A percentile compares a stretch with the other conserved stretches of the same genome.
Evolutionary conservation across 2,113 vertebrate species (phyloP).

Genomic region (Malaclemys terrapin): DNA sequence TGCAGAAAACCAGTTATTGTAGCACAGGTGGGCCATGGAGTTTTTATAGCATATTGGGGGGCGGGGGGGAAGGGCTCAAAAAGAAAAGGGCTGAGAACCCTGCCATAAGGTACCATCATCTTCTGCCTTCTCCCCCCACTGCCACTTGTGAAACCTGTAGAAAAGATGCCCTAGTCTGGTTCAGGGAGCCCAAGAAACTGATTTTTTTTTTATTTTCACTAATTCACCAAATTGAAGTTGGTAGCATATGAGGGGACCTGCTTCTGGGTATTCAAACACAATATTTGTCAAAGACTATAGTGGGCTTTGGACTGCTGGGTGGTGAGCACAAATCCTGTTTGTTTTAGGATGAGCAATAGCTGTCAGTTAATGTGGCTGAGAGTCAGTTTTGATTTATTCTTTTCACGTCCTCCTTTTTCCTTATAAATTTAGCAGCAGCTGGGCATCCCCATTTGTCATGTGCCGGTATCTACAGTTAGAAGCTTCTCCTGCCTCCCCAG

Average conservation of each 20-base stretch:
- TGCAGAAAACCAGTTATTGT: no score
- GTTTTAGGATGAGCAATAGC: neutral
- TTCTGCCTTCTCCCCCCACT: neutral
- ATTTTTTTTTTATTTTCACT: neutral
- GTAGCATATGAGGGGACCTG: fast-evolving
- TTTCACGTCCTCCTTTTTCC: conserved; percentile 26
- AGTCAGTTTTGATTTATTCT: conserved; percentile 29
- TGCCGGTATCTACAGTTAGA: neutral
- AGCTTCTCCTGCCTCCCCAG: neutral
- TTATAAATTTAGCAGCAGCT: neutral
- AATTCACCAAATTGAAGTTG: neutral
- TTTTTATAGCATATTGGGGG: no score
- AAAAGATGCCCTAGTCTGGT: neutral
- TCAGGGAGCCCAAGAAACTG: neutral
- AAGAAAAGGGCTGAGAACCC: neutral
- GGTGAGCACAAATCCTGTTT: neutral
- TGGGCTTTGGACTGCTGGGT: neutral
- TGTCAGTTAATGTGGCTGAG: neutral
- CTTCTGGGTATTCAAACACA: neutral
- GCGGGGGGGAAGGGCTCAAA: neutral
- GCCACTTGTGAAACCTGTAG: neutral
- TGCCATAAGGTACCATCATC: neutral
- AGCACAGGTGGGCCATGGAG: no score
- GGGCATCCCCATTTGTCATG: neutral
- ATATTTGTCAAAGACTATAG: fast-evolving